Evolutionary conservation across 1,140 invertebrate species (phyloP).

Genomic region (Drosophila bifasciata): DNA sequence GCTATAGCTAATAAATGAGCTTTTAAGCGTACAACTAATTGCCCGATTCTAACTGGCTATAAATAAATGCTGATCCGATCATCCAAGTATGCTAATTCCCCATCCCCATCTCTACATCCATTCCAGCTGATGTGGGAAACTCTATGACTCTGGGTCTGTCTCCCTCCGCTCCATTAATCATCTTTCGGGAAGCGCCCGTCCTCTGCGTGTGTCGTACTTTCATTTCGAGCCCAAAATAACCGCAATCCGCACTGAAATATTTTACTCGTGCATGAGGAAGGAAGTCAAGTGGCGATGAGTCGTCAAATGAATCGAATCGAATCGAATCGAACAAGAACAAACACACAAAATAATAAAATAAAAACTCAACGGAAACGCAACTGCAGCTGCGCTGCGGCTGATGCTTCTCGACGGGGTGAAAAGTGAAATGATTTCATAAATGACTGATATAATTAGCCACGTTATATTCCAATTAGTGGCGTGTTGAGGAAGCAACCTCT

Average conservation of each 20-base stretch:
- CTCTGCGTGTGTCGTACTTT: constrained; percentile 8
- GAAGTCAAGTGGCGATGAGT: constrained; percentile 15
- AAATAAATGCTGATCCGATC: constrained; percentile 60
- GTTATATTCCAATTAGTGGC: constrained; percentile 77
- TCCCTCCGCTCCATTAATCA: constrained; percentile 46
- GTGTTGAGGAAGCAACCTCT: constrained; percentile 68
- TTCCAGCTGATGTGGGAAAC: constrained; percentile 33
- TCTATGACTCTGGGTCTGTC: constrained; percentile 1
- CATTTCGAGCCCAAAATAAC: constrained; percentile 37
- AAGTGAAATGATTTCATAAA: constrained; percentile 58
- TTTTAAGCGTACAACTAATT: constrained; percentile 63
- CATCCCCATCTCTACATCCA: constrained; percentile 10
- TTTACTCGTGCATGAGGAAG: constrained; percentile 48
- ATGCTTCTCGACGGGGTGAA: constrained; percentile 35
- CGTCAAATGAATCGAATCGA: constrained; percentile 35
- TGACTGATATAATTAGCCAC: constrained; percentile 70
- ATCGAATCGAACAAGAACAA: constrained; percentile 37
- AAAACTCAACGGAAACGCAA: constrained; percentile 35
- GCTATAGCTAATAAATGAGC: constrained; percentile 60
- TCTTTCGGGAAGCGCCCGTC: neutral
- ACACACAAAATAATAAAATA: constrained; percentile 11
- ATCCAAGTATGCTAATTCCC: constrained; percentile 46
- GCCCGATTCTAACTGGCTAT: constrained; percentile 49
- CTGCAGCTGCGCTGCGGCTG: constrained; percentile 2
- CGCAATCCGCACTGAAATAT: constrained; percentile 8